Conservation (phyloP, 2,113 vertebrate species). For the Sinocyclocheilus anshuiensis region DNA sequence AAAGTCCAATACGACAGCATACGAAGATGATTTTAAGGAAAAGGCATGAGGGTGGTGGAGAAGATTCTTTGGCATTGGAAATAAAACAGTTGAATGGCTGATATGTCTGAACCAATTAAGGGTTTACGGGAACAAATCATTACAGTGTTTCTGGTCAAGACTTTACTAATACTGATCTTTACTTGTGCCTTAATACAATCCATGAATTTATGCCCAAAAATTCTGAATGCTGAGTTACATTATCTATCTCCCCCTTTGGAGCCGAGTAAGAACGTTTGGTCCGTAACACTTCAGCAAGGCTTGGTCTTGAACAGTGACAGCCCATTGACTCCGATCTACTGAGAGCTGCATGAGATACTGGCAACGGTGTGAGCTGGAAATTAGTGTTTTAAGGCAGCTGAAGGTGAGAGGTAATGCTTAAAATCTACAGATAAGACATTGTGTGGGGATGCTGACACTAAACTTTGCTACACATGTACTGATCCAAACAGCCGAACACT, state of each 20-base stretch:
- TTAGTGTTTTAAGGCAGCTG: conserved; percentile 50
- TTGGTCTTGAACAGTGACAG: not conserved
- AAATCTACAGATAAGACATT: not conserved
- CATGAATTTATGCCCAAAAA: not conserved
- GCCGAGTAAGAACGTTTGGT: conserved; percentile 1
- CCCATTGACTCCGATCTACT: not conserved
- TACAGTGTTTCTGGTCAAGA: conserved; percentile 45
- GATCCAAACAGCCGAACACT: not conserved
- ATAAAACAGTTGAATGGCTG: conserved; percentile 26
- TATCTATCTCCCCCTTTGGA: not conserved
- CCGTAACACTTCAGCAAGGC: conserved; percentile 12
- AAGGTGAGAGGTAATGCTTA: conserved; percentile 48
- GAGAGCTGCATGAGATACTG: conserved; percentile 36
- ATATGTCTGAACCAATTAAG: not conserved
- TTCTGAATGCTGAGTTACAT: not conserved
- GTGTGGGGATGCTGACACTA: not conserved
- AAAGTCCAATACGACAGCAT: not conserved
- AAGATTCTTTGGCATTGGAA: conserved; percentile 54
- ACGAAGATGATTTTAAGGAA: conserved; percentile 22
- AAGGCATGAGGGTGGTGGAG: conserved; percentile 15
- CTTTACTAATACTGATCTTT: conserved; percentile 25
- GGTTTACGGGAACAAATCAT: not conserved
- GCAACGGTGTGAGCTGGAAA: conserved; percentile 16
- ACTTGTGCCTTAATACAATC: conserved; percentile 3
- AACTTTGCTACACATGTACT: conserved; percentile 13